Base-by-base conservation (phyloP, 2,888 invertebrate genomes). In the Spisula subtruncata region DNA sequence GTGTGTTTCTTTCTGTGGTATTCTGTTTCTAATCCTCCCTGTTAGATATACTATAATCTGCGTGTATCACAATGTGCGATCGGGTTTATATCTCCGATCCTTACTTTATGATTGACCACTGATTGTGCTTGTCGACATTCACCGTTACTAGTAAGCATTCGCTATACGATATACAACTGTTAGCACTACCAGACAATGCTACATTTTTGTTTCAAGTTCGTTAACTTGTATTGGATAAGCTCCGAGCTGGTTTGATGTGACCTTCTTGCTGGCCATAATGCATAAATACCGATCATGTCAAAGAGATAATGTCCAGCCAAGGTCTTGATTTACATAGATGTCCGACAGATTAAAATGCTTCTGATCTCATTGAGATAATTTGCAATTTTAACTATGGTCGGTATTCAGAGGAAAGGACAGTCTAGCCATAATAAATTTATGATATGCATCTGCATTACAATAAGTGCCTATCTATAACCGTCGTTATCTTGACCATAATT, bases 261-360 rank as follows among this genome's bases (percentile, higher is more conserved):
- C 75, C 75, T 35, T 4, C 2, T 35, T 18, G 12, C 20, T 12
- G 32, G 75, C 14, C 75, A 75, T 12, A 14, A 8, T 75, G 75
- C 75, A 75, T 75, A 35, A 32, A 32, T 66, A n/a, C 35, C 32
- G 75, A 75, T 75, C 75, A 16, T 32, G 75, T 35, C 32, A 35
- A 2, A 18, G 35, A 32, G 35, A 75, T 75, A 25, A 51, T 25
- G 60, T 8, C 29, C 14, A 10, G 32, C 29, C 32, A 32, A 35
- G 12, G 4, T 10, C 14, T 75, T 35, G 75, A 75, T 75, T 75
- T 75, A 32, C 75, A 75, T 75, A 75, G 75, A 75, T 75, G 35
- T 16, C 75, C 35, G 75, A 75, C 16, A 35, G 75, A 75, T 75
- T 75, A 75, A 75, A 32, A 14, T 32, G 35, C 18, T 32, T 6